Evolutionary conservation across 64 coral and sea anemone genomes (phyloP), one percentile per base, ranked within the genome.

Genomic region (Montipora cactus): DNA sequence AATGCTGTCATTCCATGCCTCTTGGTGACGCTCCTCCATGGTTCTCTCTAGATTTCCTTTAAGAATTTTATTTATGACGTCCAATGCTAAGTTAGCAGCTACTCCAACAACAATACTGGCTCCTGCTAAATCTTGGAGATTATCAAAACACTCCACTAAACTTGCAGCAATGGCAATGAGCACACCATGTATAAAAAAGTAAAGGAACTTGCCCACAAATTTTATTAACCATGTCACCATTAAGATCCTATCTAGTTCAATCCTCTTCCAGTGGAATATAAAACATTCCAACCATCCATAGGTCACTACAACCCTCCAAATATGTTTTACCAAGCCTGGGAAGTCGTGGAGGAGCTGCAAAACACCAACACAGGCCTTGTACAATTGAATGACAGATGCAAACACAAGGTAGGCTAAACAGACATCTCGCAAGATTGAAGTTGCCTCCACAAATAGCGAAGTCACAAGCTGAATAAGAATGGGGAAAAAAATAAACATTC

Each of bases 231-330:
- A 98, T 49, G 91, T 68, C 51, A 98, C 19, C 49, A 98, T 81
- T 18, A 98, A 91, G 2, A 98, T 93, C 37, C 87, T 90, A 5
- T 83, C 76, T 21, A 95, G 51, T 68, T 95, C 89, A 23, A 94
- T 77, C 20, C 96, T 87, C 12, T 72, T 91, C 93, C 96, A 98
- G 49, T 98, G 96, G 71, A 83, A 88, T 16, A 84, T 74, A 76
- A 98, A 59, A 5, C 94, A 87, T 18, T 93, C 85, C 57, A 95
- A 51, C 96, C 96, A 98, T 37, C 96, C 96, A 85, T 91, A 98
- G 70, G 75, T 81, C 9, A 95, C 76, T 18, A 95, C 87, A 93
- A 95, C 88, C 68, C 93, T 72, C 49, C 84, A 77, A 18, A 78
- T 83, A 55, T 91, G 83, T 89, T 90, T 97, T 71, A 47, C 67